A percentile compares a stretch with the other conserved stretches of the same genome.
Evolutionary conservation across 2,797 vertebrate species (phyloP).

Genomic region (Cyprinodon diabolis): DNA sequence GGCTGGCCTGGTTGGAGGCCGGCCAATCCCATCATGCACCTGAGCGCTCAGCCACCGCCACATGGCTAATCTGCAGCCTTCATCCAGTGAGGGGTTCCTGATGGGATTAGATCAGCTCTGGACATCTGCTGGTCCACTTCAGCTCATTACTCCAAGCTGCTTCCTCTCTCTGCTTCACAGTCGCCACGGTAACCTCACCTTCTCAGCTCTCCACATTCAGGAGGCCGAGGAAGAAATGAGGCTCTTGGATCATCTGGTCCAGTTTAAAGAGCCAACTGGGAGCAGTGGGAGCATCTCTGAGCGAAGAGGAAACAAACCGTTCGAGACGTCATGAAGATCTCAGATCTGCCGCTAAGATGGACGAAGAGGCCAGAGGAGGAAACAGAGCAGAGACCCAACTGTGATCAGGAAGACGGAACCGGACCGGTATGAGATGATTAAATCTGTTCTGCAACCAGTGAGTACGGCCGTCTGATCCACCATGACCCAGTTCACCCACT

Average conservation of each 20-base stretch:
- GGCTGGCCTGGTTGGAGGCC: slow-evolving; percentile 31
- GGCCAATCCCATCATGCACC: slow-evolving; percentile 55
- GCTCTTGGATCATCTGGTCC: neutral
- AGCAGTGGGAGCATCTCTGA: too few relatives aligned
- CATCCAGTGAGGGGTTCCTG: slow-evolving; percentile 29
- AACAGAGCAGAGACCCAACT: neutral
- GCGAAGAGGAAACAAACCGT: too few relatives aligned
- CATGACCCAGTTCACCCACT: neutral
- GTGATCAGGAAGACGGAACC: neutral
- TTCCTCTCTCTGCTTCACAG: neutral
- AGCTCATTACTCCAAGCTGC: slow-evolving; percentile 20
- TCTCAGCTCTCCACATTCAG: neutral
- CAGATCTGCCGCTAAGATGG: neutral
- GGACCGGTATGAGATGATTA: neutral
- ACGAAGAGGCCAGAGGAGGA: neutral
- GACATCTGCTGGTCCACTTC: slow-evolving; percentile 28
- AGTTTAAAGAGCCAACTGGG: too few relatives aligned
- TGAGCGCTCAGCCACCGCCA: slow-evolving; percentile 9
- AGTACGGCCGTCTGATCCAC: neutral
- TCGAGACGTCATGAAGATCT: too few relatives aligned
- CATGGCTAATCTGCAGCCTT: slow-evolving; percentile 28
- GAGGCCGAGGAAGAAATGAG: neutral
- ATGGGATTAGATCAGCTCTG: slow-evolving; percentile 28
- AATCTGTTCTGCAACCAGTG: neutral
- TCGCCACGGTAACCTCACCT: too few relatives aligned